Evolutionary conservation across 2,113 vertebrate genomes (phyloP).

Genomic region (Anoplopoma fimbria): DNA sequence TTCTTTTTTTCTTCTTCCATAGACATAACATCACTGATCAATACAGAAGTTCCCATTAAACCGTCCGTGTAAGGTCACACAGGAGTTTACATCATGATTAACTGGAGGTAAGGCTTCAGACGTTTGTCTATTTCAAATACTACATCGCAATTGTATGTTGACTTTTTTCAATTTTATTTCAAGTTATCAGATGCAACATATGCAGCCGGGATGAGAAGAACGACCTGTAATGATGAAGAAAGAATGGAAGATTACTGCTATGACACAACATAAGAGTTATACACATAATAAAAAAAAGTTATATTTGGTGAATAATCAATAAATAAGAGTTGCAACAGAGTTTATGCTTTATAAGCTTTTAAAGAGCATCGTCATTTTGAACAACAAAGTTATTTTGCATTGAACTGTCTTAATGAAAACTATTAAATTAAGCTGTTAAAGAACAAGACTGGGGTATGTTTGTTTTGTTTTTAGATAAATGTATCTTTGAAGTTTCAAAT

Average conservation of each 20-base stretch:
- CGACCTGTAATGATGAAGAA: background rate
- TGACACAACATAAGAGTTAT: background rate
- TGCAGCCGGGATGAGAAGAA: constrained; percentile 6
- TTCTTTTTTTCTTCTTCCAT: constrained; percentile 19
- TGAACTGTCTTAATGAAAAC: constrained; percentile 14
- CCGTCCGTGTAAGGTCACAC: constrained; percentile 30
- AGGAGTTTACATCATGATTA: background rate
- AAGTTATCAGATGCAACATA: background rate
- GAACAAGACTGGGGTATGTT: background rate
- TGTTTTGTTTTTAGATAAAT: background rate
- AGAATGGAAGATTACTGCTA: background rate
- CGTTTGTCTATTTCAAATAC: background rate
- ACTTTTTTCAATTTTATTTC: background rate
- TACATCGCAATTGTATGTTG: background rate
- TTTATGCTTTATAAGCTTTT: background rate
- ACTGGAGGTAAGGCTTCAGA: constrained; percentile 19
- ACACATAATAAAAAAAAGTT: background rate
- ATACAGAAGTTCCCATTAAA: constrained; percentile 79
- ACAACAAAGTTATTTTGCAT: background rate
- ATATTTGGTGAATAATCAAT: background rate
- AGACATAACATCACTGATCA: constrained; percentile 80
- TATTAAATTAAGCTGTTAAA: background rate
- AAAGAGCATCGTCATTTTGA: background rate
- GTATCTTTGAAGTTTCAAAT: background rate
- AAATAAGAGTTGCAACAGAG: background rate